phyloP scores from a whole-genome alignment of 2,113 vertebrate genomes.

The Oostethus manadensis region DNA sequence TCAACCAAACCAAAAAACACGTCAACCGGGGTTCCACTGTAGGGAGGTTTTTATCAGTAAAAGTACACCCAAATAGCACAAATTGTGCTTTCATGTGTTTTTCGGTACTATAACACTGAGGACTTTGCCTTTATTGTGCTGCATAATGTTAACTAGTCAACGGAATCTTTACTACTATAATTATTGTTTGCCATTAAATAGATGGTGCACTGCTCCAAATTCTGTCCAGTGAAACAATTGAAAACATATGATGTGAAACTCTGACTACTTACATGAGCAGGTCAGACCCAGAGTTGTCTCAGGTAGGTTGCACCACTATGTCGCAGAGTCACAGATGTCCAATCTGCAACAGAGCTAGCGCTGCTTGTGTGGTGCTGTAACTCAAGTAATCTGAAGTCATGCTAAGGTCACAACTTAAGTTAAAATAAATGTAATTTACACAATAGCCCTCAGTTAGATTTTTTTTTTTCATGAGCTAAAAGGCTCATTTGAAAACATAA shows the following conservation, averaged over 20 bases:
- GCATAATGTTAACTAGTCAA: no score
- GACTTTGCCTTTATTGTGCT: no score
- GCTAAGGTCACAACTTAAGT: no score
- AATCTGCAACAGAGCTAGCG: no score
- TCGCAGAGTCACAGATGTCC: conserved; percentile 41
- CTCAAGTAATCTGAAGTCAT: no score
- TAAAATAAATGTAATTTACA: background rate
- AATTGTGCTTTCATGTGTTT: background rate
- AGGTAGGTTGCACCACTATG: conserved; percentile 24
- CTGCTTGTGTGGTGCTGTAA: no score
- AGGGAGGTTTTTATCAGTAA: background rate
- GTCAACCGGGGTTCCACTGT: no score
- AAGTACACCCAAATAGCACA: conserved; percentile 2
- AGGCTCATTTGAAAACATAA: background rate
- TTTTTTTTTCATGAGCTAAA: no score
- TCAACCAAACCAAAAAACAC: no score
- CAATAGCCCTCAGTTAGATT: no score
- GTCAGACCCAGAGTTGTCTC: conserved; percentile 33
- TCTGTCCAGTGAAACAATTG: conserved; percentile 14
- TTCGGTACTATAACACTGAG: no score
- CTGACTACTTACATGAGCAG: conserved; percentile 1
- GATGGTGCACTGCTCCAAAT: no score
- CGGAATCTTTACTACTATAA: background rate
- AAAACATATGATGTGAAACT: conserved; percentile 9
- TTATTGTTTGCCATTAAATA: conserved; percentile 25